These are phyloP conservation scores for Mareca penelope DNA, from an alignment of 2,797 vertebrate genomes.

Conservation along the genomic window DNA sequence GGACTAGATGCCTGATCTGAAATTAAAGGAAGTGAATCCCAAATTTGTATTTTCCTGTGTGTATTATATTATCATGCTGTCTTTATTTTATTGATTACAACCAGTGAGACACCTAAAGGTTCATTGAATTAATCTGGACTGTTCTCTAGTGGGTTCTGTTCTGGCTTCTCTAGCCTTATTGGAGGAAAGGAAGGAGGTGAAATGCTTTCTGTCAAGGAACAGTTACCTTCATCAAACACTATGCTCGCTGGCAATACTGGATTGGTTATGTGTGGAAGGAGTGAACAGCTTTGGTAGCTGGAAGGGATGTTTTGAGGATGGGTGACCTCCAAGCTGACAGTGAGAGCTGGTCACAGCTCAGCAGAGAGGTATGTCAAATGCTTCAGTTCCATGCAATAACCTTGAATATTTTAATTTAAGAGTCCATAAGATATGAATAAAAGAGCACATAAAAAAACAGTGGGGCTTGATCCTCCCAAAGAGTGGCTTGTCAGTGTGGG, in stretches of 20 bases:
- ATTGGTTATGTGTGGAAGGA: background rate
- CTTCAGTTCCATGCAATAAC: background rate
- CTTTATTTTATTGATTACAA: background rate
- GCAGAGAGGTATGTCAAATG: background rate
- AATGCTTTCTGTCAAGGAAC: background rate
- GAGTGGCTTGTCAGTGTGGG: background rate
- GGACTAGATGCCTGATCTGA: background rate
- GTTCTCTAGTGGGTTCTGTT: background rate
- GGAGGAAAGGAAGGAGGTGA: background rate
- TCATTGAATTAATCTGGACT: background rate
- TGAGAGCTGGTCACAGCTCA: background rate
- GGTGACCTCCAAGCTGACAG: background rate
- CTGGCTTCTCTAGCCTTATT: background rate
- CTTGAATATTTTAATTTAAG: background rate
- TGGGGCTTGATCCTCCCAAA: background rate
- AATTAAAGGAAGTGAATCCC: background rate
- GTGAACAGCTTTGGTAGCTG: background rate
- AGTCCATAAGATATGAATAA: background rate
- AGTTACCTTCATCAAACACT: background rate
- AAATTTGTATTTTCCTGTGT: background rate
- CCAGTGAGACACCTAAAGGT: background rate
- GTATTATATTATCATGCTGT: background rate
- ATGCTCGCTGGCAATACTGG: rapidly evolving
- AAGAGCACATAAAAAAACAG: background rate
- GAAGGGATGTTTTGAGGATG: background rate